phyloP scores from a whole-genome alignment of 53 echinoderm and acorn worm genomes.

The Paracentrotus lividus region DNA sequence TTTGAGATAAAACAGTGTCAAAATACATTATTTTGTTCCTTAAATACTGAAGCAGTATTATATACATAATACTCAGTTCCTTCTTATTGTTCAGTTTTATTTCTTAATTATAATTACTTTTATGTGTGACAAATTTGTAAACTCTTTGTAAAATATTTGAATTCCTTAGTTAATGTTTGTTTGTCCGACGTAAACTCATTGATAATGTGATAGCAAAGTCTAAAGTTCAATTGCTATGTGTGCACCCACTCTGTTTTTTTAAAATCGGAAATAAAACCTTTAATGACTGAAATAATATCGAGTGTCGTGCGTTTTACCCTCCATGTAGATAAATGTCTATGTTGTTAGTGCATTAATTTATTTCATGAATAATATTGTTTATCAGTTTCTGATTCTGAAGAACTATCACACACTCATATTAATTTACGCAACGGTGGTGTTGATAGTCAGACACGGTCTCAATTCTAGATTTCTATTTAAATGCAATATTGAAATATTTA shows the following conservation, averaged over 20 bases:
- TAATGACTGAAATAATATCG: background rate
- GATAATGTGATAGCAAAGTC: background rate
- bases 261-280: background rate
- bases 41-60: background rate
- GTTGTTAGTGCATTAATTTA: background rate
- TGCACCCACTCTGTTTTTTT: background rate
- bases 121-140: background rate
- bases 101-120: too few relatives aligned
- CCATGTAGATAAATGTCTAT: background rate
- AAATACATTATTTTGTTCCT: background rate
- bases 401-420: too few relatives aligned
- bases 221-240: background rate
- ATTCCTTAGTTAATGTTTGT: background rate
- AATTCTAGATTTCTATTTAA: too few relatives aligned
- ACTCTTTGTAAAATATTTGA: background rate
- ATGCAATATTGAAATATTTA: too few relatives aligned
- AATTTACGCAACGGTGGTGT: too few relatives aligned
- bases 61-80: background rate
- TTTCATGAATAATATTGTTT: too few relatives aligned
- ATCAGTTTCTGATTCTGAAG: too few relatives aligned
- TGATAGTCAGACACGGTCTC: too few relatives aligned
- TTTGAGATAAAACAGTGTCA: background rate
- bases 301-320: background rate
- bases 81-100: background rate
- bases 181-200: background rate